These are phyloP conservation scores for Chaenogobius annularis DNA, from an alignment of 2,113 vertebrate genomes.

Conservation along the genomic window DNA sequence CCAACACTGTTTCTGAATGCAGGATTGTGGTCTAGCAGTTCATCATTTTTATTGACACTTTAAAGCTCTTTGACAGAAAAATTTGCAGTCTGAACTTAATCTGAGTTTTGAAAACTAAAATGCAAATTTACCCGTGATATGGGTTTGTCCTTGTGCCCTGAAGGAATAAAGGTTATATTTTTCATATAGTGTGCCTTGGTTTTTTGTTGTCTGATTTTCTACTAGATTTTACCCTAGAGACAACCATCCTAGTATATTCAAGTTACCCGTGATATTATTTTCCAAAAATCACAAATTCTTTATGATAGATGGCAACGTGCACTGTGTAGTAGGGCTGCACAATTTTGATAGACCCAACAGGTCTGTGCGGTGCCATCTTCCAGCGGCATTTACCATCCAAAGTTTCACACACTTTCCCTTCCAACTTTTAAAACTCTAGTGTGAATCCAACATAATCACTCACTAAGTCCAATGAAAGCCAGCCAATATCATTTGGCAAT, in stretches of 20 bases:
- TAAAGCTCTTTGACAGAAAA: background rate
- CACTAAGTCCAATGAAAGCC: constrained; percentile 51
- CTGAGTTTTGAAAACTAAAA: background rate
- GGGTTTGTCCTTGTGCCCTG: no score
- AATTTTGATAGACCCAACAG: no score
- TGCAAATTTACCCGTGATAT: background rate
- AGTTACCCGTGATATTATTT: no score
- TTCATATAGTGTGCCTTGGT: no score
- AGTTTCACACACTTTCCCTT: constrained; percentile 17
- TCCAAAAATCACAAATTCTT: no score
- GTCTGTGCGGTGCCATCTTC: background rate
- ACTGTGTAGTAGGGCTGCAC: no score
- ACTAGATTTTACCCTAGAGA: no score
- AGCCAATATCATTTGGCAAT: constrained; percentile 66
- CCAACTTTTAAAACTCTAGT: constrained; percentile 28
- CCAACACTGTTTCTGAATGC: background rate
- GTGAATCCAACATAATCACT: constrained; percentile 43
- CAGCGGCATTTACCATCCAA: constrained; percentile 7
- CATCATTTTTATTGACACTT: background rate
- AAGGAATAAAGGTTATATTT: no score
- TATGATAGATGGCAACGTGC: no score
- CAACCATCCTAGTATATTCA: no score
- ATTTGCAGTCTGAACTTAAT: background rate
- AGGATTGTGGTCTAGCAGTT: background rate
- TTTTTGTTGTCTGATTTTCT: no score